These are phyloP conservation scores for Limnodromus scolopaceus DNA, from an alignment of 2,797 vertebrate species.

Conservation along the genomic window DNA sequence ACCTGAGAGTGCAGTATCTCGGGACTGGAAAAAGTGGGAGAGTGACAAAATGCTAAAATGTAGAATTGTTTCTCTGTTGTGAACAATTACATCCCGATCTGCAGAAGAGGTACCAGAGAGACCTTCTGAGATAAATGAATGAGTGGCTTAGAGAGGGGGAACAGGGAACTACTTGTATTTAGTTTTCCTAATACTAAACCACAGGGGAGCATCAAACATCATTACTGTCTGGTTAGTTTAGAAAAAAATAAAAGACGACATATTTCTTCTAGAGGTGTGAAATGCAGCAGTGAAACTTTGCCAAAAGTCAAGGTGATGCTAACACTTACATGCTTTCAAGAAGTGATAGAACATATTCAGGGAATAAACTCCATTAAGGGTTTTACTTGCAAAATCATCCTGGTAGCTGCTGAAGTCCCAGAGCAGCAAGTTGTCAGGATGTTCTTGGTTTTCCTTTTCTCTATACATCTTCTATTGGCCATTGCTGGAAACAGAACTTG, in stretches of 20 bases:
- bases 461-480: not conserved
- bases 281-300: not conserved
- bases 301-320: not conserved
- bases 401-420: not conserved
- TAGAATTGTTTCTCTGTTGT: not conserved
- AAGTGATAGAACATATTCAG: not conserved
- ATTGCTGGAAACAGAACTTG: not conserved
- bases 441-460: not conserved
- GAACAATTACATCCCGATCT: not conserved
- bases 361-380: not conserved
- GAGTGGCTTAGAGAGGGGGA: not conserved
- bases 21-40: not conserved
- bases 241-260: not conserved
- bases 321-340: not conserved
- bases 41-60: not conserved
- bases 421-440: not conserved
- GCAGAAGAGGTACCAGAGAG: not conserved
- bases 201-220: not conserved
- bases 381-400: not conserved
- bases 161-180: not conserved
- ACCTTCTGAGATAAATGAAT: not conserved
- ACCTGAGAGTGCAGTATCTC: not conserved
- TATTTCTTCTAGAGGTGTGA: not conserved
- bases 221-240: not conserved
- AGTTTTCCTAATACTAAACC: not conserved